Conservation (phyloP, 2,797 vertebrate species). For the Oreochromis mossambicus region DNA sequence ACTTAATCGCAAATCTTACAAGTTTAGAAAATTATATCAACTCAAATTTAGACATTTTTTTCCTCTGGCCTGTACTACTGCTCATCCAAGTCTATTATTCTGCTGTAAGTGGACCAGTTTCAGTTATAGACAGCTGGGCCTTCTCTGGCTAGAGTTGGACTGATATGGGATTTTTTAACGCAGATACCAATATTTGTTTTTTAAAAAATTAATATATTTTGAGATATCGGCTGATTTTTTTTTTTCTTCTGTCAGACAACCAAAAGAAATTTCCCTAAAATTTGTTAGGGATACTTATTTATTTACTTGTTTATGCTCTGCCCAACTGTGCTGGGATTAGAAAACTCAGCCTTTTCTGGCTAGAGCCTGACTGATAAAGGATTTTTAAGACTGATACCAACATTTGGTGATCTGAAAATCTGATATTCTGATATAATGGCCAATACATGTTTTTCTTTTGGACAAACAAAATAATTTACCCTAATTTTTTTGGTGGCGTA, state of each 20-base stretch:
- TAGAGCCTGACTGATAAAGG: neutral
- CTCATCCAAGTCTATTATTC: neutral
- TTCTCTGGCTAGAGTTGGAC: neutral
- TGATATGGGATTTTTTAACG: neutral
- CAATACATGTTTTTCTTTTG: neutral
- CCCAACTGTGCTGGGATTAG: neutral
- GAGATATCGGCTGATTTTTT: neutral
- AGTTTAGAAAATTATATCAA: conserved; percentile 40
- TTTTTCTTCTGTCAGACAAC: fast-evolving
- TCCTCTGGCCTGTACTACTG: neutral
- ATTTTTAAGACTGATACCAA: neutral
- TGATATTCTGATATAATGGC: fast-evolving
- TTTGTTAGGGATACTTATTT: neutral
- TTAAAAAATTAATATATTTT: fast-evolving
- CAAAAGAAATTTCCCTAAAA: neutral
- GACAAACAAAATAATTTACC: fast-evolving
- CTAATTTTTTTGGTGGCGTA: fast-evolving
- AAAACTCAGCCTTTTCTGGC: neutral
- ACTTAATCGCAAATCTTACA: conserved; percentile 39
- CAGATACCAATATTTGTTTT: fast-evolving
- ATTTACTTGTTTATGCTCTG: neutral
- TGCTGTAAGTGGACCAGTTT: fast-evolving
- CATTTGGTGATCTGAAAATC: neutral
- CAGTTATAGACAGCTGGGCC: fast-evolving
- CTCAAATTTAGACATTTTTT: neutral